Evolutionary conservation across 2,888 invertebrate species (phyloP), one percentile per base, ranked within the genome.

Genomic region (Eurois occulta): DNA sequence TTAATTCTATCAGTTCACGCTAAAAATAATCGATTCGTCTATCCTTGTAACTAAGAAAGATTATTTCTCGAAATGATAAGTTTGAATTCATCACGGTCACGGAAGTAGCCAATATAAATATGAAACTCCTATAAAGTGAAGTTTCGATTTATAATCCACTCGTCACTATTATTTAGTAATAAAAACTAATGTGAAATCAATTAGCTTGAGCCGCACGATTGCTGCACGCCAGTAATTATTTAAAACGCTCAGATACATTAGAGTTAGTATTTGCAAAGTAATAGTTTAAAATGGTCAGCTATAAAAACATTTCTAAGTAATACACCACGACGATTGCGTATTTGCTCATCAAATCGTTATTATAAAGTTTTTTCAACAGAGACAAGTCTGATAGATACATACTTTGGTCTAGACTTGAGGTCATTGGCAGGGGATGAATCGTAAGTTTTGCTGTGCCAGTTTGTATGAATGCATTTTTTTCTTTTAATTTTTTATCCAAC

Each of bases 371-470:
- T 94, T 94, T 94, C 87, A 78, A 82, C 88, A 87, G 86, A 89
- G 89, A 90, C 90, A 91, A 88, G 90, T 89, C 84, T 89, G 87
- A 87, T 90, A 88, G 87, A 91, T 88, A 89, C 90, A 91, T 90
- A 89, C 80, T 89, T 88, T 84, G 87, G 94, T 95, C 95, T 95
- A 95, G 95, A 94, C 94, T 90, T 89, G 90, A 83, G 96, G 94
- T 95, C 95, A 94, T 94, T 96, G 95, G 84, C 95, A 93, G 95
- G 95, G 96, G 96, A 96, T 96, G 96, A 96, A 93, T 95, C 88
- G 96, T 95, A 93, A 95, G 87, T 95, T 96, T 84, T 90, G 90
- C 86, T 84, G 84, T 88, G 88, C 70, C 89, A 90, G 89, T 92
- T 91, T 92, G 90, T 91, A 88, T 91, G 91, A 93, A 91, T 95